A percentile compares a stretch with the other conserved stretches of the same genome.
Evolutionary conservation across 2,888 invertebrate species (phyloP).

Genomic region (Leucoptera coffeella): DNA sequence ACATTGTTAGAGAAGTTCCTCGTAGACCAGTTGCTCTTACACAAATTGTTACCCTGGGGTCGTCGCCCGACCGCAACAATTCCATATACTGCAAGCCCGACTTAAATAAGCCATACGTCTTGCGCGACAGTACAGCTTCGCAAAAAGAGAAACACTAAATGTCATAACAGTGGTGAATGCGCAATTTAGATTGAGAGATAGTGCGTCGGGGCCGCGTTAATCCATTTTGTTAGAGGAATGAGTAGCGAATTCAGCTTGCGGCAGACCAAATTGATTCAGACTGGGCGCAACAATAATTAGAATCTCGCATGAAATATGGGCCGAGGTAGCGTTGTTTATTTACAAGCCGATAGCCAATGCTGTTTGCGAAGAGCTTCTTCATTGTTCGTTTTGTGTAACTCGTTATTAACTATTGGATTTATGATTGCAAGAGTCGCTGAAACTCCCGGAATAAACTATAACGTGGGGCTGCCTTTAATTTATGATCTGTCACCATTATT

Average conservation of each 20-base stretch:
- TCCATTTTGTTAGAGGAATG: slow-evolving; percentile 28
- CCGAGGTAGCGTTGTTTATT: slow-evolving; percentile 8
- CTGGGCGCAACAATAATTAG: slow-evolving; percentile 30
- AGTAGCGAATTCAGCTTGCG: slow-evolving; percentile 19
- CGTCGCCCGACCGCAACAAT: too few relatives aligned
- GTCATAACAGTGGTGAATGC: slow-evolving; percentile 25
- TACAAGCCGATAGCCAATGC: too few relatives aligned
- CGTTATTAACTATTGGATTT: slow-evolving; percentile 3
- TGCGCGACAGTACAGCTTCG: too few relatives aligned
- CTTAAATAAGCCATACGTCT: too few relatives aligned
- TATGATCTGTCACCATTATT: slow-evolving; percentile 1
- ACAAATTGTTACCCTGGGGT: slow-evolving; percentile 37
- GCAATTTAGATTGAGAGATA: slow-evolving; percentile 30
- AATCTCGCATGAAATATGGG: slow-evolving; percentile 18
- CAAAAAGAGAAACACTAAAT: slow-evolving; percentile 13
- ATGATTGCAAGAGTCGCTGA: slow-evolving; percentile 1
- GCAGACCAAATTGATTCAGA: slow-evolving; percentile 31
- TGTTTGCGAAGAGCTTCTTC: too few relatives aligned
- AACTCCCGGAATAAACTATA: slow-evolving; percentile 2
- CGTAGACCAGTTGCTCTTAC: slow-evolving; percentile 27
- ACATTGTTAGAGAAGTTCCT: slow-evolving; percentile 42
- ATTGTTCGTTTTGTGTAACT: slow-evolving; percentile 2
- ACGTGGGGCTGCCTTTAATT: slow-evolving; percentile 1
- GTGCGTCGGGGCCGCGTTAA: slow-evolving; percentile 17
- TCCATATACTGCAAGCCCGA: too few relatives aligned